Evolutionary conservation across 2,888 invertebrate species (phyloP).

Genomic region (Autographa gamma): DNA sequence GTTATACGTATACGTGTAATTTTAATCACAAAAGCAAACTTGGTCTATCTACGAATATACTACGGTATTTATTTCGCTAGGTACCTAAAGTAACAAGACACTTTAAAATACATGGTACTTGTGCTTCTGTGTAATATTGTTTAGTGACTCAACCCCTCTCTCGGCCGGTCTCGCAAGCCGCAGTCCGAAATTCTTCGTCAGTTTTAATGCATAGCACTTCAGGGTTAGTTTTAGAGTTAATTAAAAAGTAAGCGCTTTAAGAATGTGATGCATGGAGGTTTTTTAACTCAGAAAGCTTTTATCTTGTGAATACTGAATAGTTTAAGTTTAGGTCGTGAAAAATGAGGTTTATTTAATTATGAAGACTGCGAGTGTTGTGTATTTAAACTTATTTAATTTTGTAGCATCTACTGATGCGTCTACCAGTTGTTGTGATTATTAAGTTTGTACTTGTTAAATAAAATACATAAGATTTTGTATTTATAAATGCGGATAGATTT

Average conservation of each 20-base stretch:
- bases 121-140: constrained; percentile 15
- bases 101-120: background rate
- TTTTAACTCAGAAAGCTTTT: constrained; percentile 14
- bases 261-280: constrained; percentile 15
- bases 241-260: constrained; percentile 34
- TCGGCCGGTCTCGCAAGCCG: constrained; percentile 17
- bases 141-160: background rate
- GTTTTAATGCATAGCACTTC: constrained; percentile 19
- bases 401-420: too few relatives aligned
- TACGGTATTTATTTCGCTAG: background rate
- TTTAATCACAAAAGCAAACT: too few relatives aligned
- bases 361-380: background rate
- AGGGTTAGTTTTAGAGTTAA: constrained; percentile 34
- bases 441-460: too few relatives aligned
- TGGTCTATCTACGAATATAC: background rate
- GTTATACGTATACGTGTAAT: too few relatives aligned
- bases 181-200: constrained; percentile 37
- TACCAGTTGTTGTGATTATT: too few relatives aligned
- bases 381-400: too few relatives aligned
- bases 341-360: background rate
- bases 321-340: background rate
- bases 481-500: too few relatives aligned
- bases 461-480: too few relatives aligned
- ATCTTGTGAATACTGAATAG: constrained; percentile 3
- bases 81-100: background rate